A percentile compares a stretch with the other conserved stretches of the same genome.
These are phyloP conservation scores for Sylvilagus bachmani DNA, from an alignment of 2,113 vertebrate species.

Conservation along the genomic window DNA sequence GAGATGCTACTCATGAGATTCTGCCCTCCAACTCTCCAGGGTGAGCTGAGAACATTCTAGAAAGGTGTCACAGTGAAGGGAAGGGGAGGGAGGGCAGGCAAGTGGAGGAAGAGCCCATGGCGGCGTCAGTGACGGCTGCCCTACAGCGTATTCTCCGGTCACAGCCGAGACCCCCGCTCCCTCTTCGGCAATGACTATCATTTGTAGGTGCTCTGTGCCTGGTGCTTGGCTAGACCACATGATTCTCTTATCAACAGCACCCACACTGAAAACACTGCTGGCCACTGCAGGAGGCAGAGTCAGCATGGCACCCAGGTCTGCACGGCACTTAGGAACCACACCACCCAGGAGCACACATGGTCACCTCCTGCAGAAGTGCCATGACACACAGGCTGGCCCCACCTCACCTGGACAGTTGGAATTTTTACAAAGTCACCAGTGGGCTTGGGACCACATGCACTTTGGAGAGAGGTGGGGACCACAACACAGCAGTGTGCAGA, in stretches of 20 bases:
- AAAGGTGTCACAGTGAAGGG: neutral
- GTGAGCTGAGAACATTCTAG: neutral
- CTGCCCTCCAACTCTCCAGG: too few relatives aligned
- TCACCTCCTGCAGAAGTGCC: neutral
- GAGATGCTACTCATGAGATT: neutral
- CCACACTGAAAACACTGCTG: too few relatives aligned
- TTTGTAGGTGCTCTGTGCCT: too few relatives aligned
- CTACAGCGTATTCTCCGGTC: too few relatives aligned
- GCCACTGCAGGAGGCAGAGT: neutral
- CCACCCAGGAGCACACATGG: neutral
- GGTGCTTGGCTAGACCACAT: too few relatives aligned
- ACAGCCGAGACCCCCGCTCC: too few relatives aligned
- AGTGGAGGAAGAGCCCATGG: too few relatives aligned
- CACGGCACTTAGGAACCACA: rapidly evolving
- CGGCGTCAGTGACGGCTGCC: too few relatives aligned
- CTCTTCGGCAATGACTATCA: too few relatives aligned
- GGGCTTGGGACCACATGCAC: neutral
- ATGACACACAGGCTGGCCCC: neutral
- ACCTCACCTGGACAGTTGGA: neutral
- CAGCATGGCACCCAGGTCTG: neutral
- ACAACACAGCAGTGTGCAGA: neutral
- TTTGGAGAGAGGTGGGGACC: neutral
- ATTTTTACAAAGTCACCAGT: neutral
- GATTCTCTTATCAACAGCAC: neutral
- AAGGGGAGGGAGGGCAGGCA: neutral